Evolutionary conservation across 2,888 invertebrate species (phyloP).

Genomic region (Gerosis bhagava): DNA sequence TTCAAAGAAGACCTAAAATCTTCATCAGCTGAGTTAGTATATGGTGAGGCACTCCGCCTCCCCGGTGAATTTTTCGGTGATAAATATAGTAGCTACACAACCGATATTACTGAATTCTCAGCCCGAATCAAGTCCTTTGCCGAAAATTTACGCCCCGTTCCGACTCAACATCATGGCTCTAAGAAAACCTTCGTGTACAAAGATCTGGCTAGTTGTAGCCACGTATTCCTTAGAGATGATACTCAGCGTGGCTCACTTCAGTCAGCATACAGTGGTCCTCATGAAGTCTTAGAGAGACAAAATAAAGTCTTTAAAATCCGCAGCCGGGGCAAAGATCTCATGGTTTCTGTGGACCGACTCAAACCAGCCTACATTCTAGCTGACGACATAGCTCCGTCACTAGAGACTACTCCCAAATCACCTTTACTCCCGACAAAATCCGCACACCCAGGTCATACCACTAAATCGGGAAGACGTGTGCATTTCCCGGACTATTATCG

Average conservation of each 20-base stretch:
- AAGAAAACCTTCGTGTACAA: conserved; percentile 35
- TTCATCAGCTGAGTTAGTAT: background rate
- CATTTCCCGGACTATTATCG: conserved; percentile 2
- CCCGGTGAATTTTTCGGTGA: no score
- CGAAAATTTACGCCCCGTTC: conserved; percentile 14
- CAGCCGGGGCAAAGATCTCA: conserved; percentile 30
- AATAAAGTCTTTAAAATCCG: conserved; percentile 34
- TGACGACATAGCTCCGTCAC: conserved; percentile 3
- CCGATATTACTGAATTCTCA: conserved; percentile 26
- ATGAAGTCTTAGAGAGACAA: conserved; percentile 32
- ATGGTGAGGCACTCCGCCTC: background rate
- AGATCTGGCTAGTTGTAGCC: conserved; percentile 30
- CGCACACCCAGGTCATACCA: no score
- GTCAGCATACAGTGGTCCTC: conserved; percentile 39
- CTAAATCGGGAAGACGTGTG: conserved; percentile 1
- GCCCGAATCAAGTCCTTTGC: conserved; percentile 20
- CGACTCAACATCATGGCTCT: conserved; percentile 29
- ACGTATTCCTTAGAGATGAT: conserved; percentile 39
- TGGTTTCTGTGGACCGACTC: conserved; percentile 35
- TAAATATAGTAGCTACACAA: no score
- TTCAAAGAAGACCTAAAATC: no score
- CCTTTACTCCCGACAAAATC: no score
- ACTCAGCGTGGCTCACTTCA: conserved; percentile 32
- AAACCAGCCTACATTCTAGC: conserved; percentile 35
- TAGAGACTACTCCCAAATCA: background rate